Base-by-base conservation (phyloP, 2,888 invertebrate species). In the Agonopterix arenella region DNA sequence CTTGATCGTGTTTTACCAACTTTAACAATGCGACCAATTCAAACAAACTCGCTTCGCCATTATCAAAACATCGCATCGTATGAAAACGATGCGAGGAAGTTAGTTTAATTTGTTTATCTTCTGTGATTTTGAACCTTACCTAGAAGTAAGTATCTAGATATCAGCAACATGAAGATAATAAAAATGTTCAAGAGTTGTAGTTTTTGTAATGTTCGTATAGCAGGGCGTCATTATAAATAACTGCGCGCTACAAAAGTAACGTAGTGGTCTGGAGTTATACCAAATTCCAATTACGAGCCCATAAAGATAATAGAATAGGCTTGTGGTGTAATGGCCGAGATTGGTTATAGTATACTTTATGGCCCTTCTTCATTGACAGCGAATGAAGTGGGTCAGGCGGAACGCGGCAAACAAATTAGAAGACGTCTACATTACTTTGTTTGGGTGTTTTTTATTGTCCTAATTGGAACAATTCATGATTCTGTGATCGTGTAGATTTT, bases 321-420 rank as follows among this genome's bases (percentile, higher is more conserved):
- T 62, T 61, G 60, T 58, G 62, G 59, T 57, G 56, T 58, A 64
- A 58, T 53, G 58, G 52, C 60, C 54, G 52, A 60, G 66, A 69
- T 71, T 70, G 68, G 68, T 69, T 67, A 68, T 70, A 64, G 66
- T 67, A 66, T 66, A 72, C 69, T 79, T 80, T 78, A 80, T 76
- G 66, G 64, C 66, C 59, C 61, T 57, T 73, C 66, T 77, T 76
- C 69, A 76, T 80, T 75, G 73, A 73, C 68, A 66, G 64, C 52
- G 60, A 73, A 43, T 58, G 57, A 69, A 82, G 70, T 82, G 73
- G 84, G 80, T 80, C 80, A 72, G 72, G 70, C 67, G 75, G 72
- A 82, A 76, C 77, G 76, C 72, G 68, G 65, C 72, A 72, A 76
- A 80, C 76, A 78, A 77, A 78, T 83, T 77, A 79, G 72, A 66